Conservation (phyloP, 2,113 vertebrate species). For the Physeter macrocephalus region DNA sequence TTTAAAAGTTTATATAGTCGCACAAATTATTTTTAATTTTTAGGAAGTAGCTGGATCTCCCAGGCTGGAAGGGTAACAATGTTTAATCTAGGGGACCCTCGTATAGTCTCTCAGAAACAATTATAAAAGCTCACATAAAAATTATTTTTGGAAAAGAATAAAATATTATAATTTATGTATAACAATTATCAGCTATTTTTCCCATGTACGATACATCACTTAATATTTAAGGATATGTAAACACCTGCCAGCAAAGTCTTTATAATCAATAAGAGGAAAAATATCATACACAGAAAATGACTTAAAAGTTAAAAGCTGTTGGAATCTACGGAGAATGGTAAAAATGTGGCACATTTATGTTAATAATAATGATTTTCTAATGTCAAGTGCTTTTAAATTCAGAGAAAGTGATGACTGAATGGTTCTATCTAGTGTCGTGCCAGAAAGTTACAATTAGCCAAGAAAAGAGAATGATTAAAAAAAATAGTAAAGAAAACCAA, state of each 20-base stretch:
- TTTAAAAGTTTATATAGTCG: not conserved
- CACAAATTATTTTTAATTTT: not conserved
- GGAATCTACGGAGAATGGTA: not conserved
- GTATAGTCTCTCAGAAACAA: not conserved
- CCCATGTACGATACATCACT: not conserved
- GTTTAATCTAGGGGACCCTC: not conserved
- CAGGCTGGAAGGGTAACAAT: not conserved
- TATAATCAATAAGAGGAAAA: not conserved
- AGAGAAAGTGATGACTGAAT: not conserved
- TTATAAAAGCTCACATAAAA: not conserved
- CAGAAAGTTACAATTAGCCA: not conserved
- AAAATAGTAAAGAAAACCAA: not conserved
- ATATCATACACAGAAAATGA: not conserved
- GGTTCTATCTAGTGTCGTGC: not conserved
- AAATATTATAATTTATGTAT: not conserved
- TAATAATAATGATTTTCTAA: not conserved
- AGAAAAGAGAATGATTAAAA: not conserved
- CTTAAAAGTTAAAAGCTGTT: not conserved
- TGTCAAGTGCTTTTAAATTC: not conserved
- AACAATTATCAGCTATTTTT: not conserved
- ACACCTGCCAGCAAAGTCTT: not conserved
- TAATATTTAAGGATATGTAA: not conserved
- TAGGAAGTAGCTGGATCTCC: not conserved
- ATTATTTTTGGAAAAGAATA: not conserved
- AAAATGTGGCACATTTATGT: not conserved